A percentile compares a stretch with the other conserved stretches of the same genome.
These are phyloP conservation scores for Clistopyga incitator DNA, from an alignment of 2,888 invertebrate genomes.

Conservation along the genomic window DNA sequence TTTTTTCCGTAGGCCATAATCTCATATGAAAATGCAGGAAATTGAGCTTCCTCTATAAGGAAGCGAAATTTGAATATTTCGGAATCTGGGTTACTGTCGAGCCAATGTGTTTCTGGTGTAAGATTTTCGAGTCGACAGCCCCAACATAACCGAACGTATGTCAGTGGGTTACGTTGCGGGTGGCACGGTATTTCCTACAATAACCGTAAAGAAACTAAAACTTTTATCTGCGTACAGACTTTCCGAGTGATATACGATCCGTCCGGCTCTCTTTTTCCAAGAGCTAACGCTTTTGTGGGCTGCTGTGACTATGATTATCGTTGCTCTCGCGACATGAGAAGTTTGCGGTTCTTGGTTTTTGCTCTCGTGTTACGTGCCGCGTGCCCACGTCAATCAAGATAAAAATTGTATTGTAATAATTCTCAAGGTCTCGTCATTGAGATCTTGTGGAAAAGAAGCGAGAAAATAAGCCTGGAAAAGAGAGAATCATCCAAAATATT, in stretches of 20 bases:
- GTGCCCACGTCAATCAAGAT: constrained; percentile 24
- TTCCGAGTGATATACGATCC: constrained; percentile 46
- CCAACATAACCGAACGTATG: too few relatives aligned
- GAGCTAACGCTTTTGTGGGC: constrained; percentile 17
- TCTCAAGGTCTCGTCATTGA: constrained; percentile 7
- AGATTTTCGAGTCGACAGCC: too few relatives aligned
- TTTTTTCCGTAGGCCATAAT: too few relatives aligned
- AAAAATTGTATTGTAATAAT: constrained; percentile 40
- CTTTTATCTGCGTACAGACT: constrained; percentile 36
- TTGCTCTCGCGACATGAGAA: constrained; percentile 19
- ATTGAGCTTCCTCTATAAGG: too few relatives aligned
- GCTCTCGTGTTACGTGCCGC: constrained; percentile 26
- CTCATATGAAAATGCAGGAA: too few relatives aligned
- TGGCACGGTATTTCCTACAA: constrained; percentile 10
- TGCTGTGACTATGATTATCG: constrained; percentile 21
- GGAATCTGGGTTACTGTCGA: too few relatives aligned
- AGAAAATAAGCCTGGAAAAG: background rate
- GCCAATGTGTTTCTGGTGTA: too few relatives aligned
- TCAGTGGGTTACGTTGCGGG: constrained; percentile 9
- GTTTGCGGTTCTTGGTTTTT: constrained; percentile 17
- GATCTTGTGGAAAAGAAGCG: background rate
- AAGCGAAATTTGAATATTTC: too few relatives aligned
- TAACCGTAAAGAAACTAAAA: constrained; percentile 23
- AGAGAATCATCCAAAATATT: too few relatives aligned
- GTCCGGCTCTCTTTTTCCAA: background rate